These are phyloP conservation scores for Eupithecia insigniata DNA, from an alignment of 2,888 invertebrate species.

Conservation along the genomic window DNA sequence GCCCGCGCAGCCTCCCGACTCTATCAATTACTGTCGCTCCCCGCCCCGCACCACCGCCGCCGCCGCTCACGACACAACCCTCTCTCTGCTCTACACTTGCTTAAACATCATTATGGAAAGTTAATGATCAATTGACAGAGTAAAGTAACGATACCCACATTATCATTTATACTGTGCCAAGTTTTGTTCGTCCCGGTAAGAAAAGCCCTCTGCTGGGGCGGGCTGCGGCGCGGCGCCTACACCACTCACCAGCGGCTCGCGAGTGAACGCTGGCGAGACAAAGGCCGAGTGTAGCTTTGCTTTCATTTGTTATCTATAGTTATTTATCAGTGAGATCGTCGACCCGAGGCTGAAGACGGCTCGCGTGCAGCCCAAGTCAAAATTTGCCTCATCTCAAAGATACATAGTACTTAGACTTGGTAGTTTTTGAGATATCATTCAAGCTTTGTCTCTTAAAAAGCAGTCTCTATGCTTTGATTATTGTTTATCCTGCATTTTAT, in stretches of 20 bases:
- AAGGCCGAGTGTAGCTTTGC: not conserved
- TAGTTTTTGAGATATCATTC: too few species aligned
- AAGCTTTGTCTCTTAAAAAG: too few species aligned
- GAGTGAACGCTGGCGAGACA: not conserved
- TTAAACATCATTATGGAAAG: not conserved
- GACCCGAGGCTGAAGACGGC: not conserved
- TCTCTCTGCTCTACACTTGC: not conserved
- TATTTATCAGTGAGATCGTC: not conserved
- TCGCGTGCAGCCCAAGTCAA: not conserved
- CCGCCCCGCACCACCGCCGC: constrained; percentile 30
- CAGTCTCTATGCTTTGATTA: too few species aligned
- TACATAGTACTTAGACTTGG: too few species aligned
- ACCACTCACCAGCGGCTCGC: too few species aligned
- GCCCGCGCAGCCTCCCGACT: constrained; percentile 39
- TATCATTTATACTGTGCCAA: not conserved
- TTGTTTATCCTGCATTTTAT: too few species aligned
- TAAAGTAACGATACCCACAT: not conserved
- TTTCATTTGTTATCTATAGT: not conserved
- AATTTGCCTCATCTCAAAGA: not conserved
- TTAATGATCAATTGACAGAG: not conserved
- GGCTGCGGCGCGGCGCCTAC: too few species aligned
- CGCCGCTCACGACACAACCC: constrained; percentile 8
- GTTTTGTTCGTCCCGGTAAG: too few species aligned
- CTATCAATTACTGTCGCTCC: constrained; percentile 53
- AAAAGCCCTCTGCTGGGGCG: too few species aligned